phyloP scores from a whole-genome alignment of 2,888 invertebrate genomes.

The Amphipoea oculea region DNA sequence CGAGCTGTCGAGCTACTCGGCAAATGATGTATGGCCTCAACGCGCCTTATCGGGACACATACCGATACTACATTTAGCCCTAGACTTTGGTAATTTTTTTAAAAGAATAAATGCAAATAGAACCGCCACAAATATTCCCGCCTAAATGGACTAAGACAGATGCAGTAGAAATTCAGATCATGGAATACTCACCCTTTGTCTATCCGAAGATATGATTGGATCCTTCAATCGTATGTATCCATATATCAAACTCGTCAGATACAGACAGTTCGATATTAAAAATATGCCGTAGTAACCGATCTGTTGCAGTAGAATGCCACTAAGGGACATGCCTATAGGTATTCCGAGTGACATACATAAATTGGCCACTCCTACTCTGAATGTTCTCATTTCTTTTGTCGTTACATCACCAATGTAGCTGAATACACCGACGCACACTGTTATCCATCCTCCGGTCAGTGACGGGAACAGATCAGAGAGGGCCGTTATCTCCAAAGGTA shows the following conservation, averaged over 20 bases:
- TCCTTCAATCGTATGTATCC: conserved; percentile 87
- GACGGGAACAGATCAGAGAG: conserved; percentile 90
- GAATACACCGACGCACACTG: conserved; percentile 91
- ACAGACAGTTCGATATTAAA: conserved; percentile 86
- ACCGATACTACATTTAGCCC: conserved; percentile 72
- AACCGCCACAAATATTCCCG: conserved; percentile 16
- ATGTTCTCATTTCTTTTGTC: conserved; percentile 90
- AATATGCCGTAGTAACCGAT: conserved; percentile 89
- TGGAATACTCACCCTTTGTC: conserved; percentile 83
- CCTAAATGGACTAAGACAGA: background rate
- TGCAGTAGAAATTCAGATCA: conserved; percentile 2
- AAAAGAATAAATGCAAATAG: conserved; percentile 18
- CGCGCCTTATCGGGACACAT: conserved; percentile 71
- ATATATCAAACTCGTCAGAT: conserved; percentile 89
- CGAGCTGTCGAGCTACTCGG: conserved; percentile 77
- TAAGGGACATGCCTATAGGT: conserved; percentile 90
- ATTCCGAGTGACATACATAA: conserved; percentile 91
- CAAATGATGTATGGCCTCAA: conserved; percentile 81
- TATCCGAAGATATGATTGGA: conserved; percentile 81
- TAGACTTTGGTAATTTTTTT: conserved; percentile 70
- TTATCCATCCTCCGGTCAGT: conserved; percentile 90
- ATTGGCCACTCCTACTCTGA: conserved; percentile 91
- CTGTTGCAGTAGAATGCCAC: conserved; percentile 88
- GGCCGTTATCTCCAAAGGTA: conserved; percentile 90
- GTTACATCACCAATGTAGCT: conserved; percentile 92